phyloP scores from a whole-genome alignment of 2,113 vertebrate genomes.

The Ciconia stormi region DNA sequence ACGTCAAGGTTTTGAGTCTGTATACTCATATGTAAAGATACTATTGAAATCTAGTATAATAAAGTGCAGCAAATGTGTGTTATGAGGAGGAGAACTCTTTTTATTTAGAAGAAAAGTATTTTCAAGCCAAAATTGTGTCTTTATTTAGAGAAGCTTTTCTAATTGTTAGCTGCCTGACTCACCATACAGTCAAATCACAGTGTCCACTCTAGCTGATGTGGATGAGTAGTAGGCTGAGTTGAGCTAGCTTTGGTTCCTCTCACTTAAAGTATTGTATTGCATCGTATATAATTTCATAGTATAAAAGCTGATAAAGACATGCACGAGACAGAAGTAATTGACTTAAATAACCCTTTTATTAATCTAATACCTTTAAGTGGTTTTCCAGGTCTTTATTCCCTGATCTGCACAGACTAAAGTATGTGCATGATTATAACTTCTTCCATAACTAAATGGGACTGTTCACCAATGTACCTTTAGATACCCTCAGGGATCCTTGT shows the following conservation, averaged over 20 bases:
- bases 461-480: neutral
- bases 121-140: neutral
- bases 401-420: neutral
- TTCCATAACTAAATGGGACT: neutral
- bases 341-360: neutral
- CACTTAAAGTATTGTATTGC: neutral
- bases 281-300: neutral
- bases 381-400: neutral
- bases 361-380: neutral
- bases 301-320: neutral
- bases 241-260: neutral
- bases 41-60: neutral
- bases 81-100: neutral
- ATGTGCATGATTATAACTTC: neutral
- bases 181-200: rapidly evolving
- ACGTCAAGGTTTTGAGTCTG: neutral
- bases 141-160: neutral
- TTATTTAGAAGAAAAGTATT: neutral
- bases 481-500: neutral
- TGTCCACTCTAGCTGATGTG: rapidly evolving
- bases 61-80: neutral
- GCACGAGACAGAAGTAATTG: neutral
- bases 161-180: neutral
- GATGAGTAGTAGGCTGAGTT: neutral
- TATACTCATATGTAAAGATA: neutral